phyloP scores from a whole-genome alignment of 2,113 vertebrate species.

The Grantiella picta region DNA sequence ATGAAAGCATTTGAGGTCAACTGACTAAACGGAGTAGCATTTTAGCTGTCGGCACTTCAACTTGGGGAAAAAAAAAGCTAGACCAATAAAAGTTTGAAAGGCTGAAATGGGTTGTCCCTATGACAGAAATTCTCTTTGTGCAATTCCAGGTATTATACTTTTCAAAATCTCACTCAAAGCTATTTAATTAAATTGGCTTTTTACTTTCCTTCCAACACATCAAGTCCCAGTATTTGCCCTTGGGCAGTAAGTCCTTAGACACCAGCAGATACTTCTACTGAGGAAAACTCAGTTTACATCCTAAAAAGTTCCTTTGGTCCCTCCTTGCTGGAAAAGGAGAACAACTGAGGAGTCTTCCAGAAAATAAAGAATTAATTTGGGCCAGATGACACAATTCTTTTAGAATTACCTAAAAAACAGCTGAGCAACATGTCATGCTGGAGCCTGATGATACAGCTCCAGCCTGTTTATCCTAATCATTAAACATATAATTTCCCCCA shows the following conservation, averaged over 20 bases:
- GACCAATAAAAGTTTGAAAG: background rate
- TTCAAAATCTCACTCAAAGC: background rate
- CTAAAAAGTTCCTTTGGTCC: background rate
- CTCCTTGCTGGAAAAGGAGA: background rate
- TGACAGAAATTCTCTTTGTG: background rate
- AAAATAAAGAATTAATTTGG: background rate
- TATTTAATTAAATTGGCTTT: background rate
- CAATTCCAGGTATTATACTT: background rate
- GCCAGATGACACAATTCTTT: background rate
- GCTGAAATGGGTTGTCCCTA: background rate
- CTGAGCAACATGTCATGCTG: background rate
- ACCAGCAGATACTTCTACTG: background rate
- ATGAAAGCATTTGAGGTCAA: background rate
- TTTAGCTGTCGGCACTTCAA: background rate
- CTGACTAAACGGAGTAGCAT: background rate
- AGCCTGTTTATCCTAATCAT: background rate
- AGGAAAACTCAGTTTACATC: background rate
- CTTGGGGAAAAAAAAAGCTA: background rate
- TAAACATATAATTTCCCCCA: background rate
- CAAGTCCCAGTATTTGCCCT: background rate
- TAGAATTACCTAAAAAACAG: background rate
- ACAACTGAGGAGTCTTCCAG: background rate
- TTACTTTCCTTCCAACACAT: background rate
- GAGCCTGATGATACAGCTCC: background rate
- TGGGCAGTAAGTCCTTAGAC: background rate